Conservation (phyloP, 2,888 invertebrate genomes). For the Catocala fraxini region DNA sequence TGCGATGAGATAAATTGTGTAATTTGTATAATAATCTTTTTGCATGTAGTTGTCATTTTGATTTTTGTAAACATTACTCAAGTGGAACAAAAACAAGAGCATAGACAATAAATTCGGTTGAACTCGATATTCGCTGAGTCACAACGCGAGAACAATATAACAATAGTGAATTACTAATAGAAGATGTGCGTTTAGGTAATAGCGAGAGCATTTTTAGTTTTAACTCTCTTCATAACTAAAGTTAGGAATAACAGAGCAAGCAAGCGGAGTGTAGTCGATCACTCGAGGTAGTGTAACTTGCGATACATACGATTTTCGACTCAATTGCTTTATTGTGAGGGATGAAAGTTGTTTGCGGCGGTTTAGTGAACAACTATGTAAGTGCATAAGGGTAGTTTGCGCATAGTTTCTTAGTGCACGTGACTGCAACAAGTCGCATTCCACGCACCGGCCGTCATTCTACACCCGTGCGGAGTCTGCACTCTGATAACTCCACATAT, state of each 20-base stretch:
- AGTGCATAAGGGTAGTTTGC: constrained; percentile 55
- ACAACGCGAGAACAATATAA: not conserved
- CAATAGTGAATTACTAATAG: constrained; percentile 3
- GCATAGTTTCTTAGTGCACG: constrained; percentile 67
- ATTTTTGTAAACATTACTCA: constrained; percentile 28
- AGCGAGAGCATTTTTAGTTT: not conserved
- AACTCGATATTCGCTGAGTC: not conserved
- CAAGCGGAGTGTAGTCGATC: too few species aligned
- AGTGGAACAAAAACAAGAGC: constrained; percentile 13
- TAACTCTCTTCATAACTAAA: not conserved
- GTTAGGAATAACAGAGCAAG: not conserved
- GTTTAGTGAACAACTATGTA: constrained; percentile 28
- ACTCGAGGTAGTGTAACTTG: not conserved
- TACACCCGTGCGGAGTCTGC: constrained; percentile 55
- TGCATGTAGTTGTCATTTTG: constrained; percentile 19
- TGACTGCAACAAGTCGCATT: constrained; percentile 81
- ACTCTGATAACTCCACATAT: constrained; percentile 19
- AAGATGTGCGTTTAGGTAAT: not conserved
- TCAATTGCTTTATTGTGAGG: constrained; percentile 1
- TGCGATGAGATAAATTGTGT: constrained; percentile 21
- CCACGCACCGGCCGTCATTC: constrained; percentile 54
- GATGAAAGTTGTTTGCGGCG: constrained; percentile 21
- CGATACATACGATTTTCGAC: constrained; percentile 21
- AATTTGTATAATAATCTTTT: constrained; percentile 27
- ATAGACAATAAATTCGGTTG: not conserved